These are phyloP conservation scores for Spodoptera picta DNA, from an alignment of 2,888 invertebrate genomes.

Conservation along the genomic window DNA sequence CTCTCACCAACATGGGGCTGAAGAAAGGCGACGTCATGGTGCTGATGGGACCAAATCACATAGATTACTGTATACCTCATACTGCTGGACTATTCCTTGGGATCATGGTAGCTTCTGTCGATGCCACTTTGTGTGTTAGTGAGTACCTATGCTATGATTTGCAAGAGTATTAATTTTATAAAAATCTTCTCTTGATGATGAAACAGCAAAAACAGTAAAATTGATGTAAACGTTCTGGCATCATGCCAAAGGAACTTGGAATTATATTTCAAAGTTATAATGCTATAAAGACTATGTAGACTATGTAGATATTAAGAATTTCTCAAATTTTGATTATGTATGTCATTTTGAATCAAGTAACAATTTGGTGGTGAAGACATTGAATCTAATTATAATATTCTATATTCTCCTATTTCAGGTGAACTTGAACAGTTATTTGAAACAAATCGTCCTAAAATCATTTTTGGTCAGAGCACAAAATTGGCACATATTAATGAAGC, in stretches of 20 bases:
- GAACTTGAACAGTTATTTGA: conserved; percentile 28
- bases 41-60: conserved; percentile 80
- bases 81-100: conserved; percentile 82
- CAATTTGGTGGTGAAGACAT: too few relatives aligned
- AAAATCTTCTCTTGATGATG: too few relatives aligned
- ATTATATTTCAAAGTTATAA: too few relatives aligned
- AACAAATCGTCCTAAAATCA: conserved; percentile 23
- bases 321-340: too few relatives aligned
- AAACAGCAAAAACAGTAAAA: too few relatives aligned
- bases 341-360: too few relatives aligned
- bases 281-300: too few relatives aligned
- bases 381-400: too few relatives aligned
- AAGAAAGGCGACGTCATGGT: conserved; percentile 77
- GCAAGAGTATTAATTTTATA: too few relatives aligned
- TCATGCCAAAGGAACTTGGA: not conserved
- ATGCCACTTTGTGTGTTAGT: conserved; percentile 61
- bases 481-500: conserved; percentile 23
- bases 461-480: conserved; percentile 35
- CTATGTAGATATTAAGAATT: too few relatives aligned
- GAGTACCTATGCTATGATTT: not conserved
- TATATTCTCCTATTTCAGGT: conserved; percentile 16
- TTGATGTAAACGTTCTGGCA: too few relatives aligned
- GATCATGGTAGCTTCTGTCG: conserved; percentile 65
- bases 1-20: conserved; percentile 73
- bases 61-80: conserved; percentile 78